Evolutionary conservation across 2,797 vertebrate species (phyloP), one percentile per base, ranked within the genome.

Genomic region (Spea hammondii): DNA sequence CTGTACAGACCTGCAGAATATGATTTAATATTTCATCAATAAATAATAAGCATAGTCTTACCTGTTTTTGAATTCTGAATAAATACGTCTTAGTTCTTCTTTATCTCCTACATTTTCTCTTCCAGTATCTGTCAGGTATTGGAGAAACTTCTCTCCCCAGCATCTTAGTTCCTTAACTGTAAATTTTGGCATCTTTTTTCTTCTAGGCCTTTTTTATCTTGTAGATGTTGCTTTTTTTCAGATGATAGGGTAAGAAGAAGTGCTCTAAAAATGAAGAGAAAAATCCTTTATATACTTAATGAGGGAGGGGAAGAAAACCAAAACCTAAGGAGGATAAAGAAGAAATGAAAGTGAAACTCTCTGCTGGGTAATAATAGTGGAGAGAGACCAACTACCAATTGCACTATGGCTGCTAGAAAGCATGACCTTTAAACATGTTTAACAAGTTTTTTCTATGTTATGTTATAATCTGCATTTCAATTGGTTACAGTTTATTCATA

Each of bases 341-440:
- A 14, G 76, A 78, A 78, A 72, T 5, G 76, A 72, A 78, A 78
- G 8, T 57, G 67, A 78, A 65, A 72, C 68, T 32, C 14, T 9
- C 5, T 32, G 32, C 32, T 32, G 32, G 32, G 32, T 32, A 32
- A 32, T 32, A 32, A 32, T 3, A 32, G 32, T 2, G 32, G 32
- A 32, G 32, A 32, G 32, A 2, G n/a, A n/a, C 32, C 32, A 32
- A 32, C 32, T 32, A 2, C 32, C 32, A 32, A 32, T 32, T 32
- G 32, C 32, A 1, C 32, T 32, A 3, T 32, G 32, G 32, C 32
- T 32, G 32, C 32, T 32, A 32, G 32, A 32, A 32, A 32, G 3
- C 32, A 32, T 32, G 32, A 32, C 32, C 32, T 32, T 32, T 32
- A 32, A 32, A 32, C 32, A 32, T 32, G 32, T 32, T 32, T 32